These are phyloP conservation scores for Neomorphus geoffroyi DNA, from an alignment of 2,797 vertebrate genomes.

Conservation along the genomic window DNA sequence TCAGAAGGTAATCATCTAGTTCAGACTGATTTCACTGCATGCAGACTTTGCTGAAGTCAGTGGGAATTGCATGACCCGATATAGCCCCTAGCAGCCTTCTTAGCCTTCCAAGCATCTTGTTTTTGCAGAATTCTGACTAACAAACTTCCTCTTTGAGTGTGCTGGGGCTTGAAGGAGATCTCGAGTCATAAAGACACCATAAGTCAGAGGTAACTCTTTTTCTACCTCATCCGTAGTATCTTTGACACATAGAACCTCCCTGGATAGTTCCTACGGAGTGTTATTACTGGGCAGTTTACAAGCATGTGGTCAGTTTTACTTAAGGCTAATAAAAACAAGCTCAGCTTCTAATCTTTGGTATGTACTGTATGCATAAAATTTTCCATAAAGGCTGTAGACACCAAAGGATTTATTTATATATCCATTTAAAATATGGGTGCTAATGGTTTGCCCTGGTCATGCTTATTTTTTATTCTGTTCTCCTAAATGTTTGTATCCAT, in stretches of 20 bases:
- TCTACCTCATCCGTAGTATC: background rate
- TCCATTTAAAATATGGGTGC: background rate
- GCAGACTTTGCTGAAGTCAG: background rate
- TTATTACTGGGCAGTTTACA: background rate
- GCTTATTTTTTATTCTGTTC: background rate
- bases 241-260: background rate
- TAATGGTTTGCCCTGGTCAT: background rate
- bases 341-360: background rate
- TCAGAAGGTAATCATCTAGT: background rate
- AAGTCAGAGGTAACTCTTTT: background rate
- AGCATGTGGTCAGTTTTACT: background rate
- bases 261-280: background rate
- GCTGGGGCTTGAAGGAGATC: background rate
- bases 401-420: background rate
- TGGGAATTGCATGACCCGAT: background rate
- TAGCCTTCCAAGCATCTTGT: background rate
- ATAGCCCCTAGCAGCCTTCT: background rate
- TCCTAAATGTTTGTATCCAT: background rate
- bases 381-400: background rate
- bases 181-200: background rate
- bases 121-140: background rate
- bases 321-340: background rate
- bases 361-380: background rate
- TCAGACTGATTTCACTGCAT: background rate
- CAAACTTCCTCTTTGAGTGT: background rate